Conservation (phyloP, 2,797 vertebrate genomes). For the Urosaurus nigricauda region DNA sequence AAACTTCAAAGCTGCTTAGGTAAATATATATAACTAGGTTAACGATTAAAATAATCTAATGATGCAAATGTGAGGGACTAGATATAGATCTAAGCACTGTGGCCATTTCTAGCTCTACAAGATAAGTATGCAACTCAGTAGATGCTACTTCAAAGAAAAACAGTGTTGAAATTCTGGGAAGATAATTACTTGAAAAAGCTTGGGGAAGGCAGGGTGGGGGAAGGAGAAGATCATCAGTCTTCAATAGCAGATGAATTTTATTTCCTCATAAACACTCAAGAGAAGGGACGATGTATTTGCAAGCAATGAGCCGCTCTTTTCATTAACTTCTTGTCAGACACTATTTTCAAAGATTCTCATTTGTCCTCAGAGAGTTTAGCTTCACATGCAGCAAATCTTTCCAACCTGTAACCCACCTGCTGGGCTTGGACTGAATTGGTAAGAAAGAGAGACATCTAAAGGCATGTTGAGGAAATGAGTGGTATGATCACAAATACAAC, state of each 20-base stretch:
- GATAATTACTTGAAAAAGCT: constrained; percentile 36
- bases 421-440: neutral
- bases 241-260: constrained; percentile 33
- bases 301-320: constrained; percentile 56
- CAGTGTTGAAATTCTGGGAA: constrained; percentile 55
- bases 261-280: constrained; percentile 61
- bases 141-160: constrained; percentile 66
- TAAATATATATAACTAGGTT: constrained; percentile 67
- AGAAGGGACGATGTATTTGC: constrained; percentile 13
- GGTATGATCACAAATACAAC: neutral
- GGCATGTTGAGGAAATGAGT: constrained; percentile 42
- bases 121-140: constrained; percentile 54
- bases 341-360: constrained; percentile 47
- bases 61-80: constrained; percentile 63
- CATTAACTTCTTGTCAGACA: constrained; percentile 58
- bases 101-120: constrained; percentile 57
- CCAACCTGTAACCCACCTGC: neutral
- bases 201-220: neutral
- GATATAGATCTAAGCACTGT: constrained; percentile 68
- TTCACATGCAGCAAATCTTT: neutral
- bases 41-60: constrained; percentile 69
- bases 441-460: constrained; percentile 55
- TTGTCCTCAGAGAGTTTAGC: constrained; percentile 39
- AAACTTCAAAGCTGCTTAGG: constrained; percentile 63
- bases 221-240: constrained; percentile 16